Evolutionary conservation across 2,113 vertebrate species (phyloP).

Genomic region (Plotosus lineatus): DNA sequence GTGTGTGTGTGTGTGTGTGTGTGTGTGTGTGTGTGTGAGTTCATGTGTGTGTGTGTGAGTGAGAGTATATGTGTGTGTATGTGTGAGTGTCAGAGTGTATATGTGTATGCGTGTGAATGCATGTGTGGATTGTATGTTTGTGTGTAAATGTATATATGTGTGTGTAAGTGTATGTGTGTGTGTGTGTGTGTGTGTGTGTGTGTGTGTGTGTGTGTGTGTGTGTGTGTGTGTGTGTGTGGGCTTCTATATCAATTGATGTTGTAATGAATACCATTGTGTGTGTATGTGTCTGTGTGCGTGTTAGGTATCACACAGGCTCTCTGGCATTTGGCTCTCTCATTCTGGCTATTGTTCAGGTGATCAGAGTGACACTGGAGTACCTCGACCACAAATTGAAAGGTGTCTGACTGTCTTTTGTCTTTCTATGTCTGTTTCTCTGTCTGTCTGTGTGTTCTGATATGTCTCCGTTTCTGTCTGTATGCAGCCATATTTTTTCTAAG

Average conservation of each 20-base stretch:
- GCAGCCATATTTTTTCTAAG: neutral
- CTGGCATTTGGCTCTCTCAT: constrained; percentile 91
- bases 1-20: constrained; percentile 60
- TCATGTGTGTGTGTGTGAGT: constrained; percentile 73
- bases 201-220: constrained; percentile 60
- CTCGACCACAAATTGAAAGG: constrained; percentile 93
- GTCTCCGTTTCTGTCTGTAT: neutral
- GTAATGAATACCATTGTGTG: neutral
- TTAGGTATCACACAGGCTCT: constrained; percentile 92
- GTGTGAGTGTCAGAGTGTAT: neutral
- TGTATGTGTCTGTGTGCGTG: constrained; percentile 9
- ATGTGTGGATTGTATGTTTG: neutral
- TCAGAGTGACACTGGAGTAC: constrained; percentile 88
- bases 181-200: neutral
- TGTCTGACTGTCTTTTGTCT: constrained; percentile 47
- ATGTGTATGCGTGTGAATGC: constrained; percentile 7
- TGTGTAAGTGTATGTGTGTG: constrained; percentile 60
- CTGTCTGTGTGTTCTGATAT: neutral
- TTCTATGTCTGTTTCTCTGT: neutral
- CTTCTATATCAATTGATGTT: neutral
- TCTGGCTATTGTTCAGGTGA: constrained; percentile 85
- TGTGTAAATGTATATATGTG: constrained; percentile 61
- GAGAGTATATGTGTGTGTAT: neutral
- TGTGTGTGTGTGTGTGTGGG: neutral
- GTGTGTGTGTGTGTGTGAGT: neutral